Base-by-base conservation (phyloP, 2,113 vertebrate genomes). In the Spea multiplicata region DNA sequence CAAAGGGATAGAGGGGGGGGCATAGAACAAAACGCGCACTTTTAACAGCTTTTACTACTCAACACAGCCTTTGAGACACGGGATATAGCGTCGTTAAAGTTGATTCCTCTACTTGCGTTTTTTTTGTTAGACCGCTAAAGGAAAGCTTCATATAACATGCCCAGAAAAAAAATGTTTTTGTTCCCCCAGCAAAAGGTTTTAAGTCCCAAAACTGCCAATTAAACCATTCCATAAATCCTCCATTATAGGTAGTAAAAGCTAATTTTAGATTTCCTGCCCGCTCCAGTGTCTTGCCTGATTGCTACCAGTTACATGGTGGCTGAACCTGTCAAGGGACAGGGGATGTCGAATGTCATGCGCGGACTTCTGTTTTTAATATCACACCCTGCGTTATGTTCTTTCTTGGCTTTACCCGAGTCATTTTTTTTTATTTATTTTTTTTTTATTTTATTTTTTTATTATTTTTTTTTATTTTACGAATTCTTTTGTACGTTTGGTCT, bases 211-310 rank as follows among this genome's bases (percentile, higher is more conserved):
- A 91, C 89, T 91, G 87, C 91, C 91, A 91, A 93, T 94, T 93
- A 94, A 91, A 87, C 85, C 87, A 88, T 90, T 87, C 89, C 85
- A 86, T 93, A 93, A 93, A 93, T 93, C 88, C 87, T 92, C 89
- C 86, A 87, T 91, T 90, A 88, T 88, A 92, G 93, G 90, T 89
- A 91, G 89, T 93, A 91, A 93, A 93, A 89, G 84, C 92, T 93
- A 92, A 94, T 91, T 95, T 93, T 93, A 92, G 92, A 91, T 90
- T 92, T 92, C 91, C 93, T 92, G 89, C 85, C 77, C 75, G 83
- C 86, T 85, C 83, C 84, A 78, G 86, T 83, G 84, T 90, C 89
- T 86, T 82, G 86, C 85, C 82, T 93, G 91, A 91, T 93, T 85
- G 89, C 86, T 92, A 83, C 87, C 90, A 87, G 84, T 88, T 86